Evolutionary conservation across 2,888 invertebrate genomes (phyloP).

Genomic region (Papilio elwesi): DNA sequence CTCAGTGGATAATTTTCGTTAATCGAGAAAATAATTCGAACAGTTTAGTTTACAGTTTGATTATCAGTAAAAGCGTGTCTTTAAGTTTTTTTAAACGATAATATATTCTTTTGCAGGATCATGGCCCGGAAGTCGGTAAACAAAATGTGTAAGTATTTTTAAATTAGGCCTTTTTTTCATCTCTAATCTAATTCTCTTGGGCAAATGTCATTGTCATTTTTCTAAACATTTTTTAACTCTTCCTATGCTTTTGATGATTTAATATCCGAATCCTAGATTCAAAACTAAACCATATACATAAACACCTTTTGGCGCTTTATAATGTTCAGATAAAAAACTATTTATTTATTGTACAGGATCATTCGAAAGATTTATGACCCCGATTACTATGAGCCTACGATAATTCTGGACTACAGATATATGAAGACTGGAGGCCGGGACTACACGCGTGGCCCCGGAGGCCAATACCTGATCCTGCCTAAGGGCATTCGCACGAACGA

Average conservation of each 20-base stretch:
- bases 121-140: conserved; percentile 27
- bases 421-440: conserved; percentile 71
- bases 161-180: not conserved
- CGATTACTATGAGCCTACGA: conserved; percentile 68
- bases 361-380: conserved; percentile 62
- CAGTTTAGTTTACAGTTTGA: too few relatives aligned
- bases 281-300: too few relatives aligned
- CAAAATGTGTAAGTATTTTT: conserved; percentile 37
- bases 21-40: too few relatives aligned
- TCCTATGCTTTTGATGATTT: too few relatives aligned
- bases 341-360: conserved; percentile 13
- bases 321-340: too few relatives aligned
- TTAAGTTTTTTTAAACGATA: too few relatives aligned
- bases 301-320: too few relatives aligned
- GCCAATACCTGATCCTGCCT: conserved; percentile 71
- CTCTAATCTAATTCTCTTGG: not conserved
- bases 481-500: conserved; percentile 56
- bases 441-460: conserved; percentile 70
- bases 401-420: conserved; percentile 73
- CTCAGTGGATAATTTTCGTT: too few relatives aligned
- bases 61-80: too few relatives aligned
- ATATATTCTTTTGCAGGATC: too few relatives aligned
- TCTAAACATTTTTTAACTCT: too few relatives aligned
- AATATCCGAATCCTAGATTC: too few relatives aligned
- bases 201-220: not conserved